Evolutionary conservation across 2,113 vertebrate genomes (phyloP).

Genomic region (Jacana jacana): DNA sequence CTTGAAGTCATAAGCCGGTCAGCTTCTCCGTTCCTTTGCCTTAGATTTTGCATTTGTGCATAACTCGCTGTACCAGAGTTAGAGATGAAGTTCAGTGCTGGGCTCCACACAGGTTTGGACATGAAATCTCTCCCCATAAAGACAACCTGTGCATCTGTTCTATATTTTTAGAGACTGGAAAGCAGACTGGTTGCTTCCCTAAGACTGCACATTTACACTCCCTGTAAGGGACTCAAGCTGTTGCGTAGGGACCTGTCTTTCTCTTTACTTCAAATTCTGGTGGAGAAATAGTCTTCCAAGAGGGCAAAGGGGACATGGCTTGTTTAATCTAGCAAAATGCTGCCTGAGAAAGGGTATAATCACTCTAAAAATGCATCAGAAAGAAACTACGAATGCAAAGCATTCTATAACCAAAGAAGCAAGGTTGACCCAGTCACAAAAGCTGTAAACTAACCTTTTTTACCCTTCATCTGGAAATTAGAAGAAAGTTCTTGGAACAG

Average conservation of each 20-base stretch:
- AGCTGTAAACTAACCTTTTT: background rate
- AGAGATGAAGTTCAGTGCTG: background rate
- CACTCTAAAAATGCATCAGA: background rate
- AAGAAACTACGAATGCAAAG: background rate
- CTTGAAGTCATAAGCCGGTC: conserved; percentile 31
- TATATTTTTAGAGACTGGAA: background rate
- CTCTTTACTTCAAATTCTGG: background rate
- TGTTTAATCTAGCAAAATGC: background rate
- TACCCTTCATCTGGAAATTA: background rate
- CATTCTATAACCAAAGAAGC: background rate
- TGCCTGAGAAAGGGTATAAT: background rate
- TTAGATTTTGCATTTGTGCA: background rate
- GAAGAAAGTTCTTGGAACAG: background rate
- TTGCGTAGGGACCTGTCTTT: background rate
- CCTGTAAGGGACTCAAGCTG: background rate
- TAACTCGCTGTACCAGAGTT: background rate
- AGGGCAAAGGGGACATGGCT: background rate
- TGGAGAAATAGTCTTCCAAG: background rate
- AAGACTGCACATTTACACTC: background rate
- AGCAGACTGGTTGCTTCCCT: background rate
- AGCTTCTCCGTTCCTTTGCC: background rate
- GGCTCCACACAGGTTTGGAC: background rate
- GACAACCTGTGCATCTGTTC: background rate
- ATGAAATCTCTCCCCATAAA: background rate
- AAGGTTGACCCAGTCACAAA: background rate